These are phyloP conservation scores for Pachydiplax longipennis DNA, from an alignment of 2,888 invertebrate genomes.

Conservation along the genomic window DNA sequence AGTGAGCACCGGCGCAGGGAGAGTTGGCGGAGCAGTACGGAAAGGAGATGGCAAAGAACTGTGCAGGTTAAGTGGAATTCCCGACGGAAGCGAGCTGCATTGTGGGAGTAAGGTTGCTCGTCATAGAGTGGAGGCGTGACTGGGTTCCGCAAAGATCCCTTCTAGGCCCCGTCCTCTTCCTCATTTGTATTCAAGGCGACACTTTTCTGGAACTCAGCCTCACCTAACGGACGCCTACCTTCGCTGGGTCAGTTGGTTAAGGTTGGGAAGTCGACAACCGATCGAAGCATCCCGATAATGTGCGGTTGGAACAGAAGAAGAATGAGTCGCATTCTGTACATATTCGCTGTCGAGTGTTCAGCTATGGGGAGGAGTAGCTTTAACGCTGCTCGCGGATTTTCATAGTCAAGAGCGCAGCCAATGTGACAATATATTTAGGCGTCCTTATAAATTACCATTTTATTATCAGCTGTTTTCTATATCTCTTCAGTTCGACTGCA, in stretches of 20 bases:
- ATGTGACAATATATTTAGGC: no score
- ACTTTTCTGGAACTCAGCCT: background rate
- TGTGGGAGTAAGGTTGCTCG: background rate
- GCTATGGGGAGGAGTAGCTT: no score
- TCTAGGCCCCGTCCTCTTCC: background rate
- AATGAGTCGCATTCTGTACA: no score
- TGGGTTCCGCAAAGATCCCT: background rate
- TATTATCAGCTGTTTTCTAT: no score
- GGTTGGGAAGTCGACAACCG: background rate
- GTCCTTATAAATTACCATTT: no score
- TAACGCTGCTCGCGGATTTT: no score
- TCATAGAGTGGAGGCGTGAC: background rate
- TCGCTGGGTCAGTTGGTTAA: background rate
- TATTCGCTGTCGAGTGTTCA: no score
- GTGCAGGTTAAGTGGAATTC: background rate
- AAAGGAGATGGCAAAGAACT: background rate
- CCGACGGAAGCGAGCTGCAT: background rate
- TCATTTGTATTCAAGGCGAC: background rate
- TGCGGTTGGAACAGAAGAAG: background rate
- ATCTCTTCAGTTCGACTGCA: no score
- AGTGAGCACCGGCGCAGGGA: no score
- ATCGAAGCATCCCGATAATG: background rate
- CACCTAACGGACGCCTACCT: background rate
- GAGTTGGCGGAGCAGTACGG: background rate
- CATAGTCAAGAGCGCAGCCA: no score